Evolutionary conservation across 2,888 invertebrate species (phyloP).

Genomic region (Drosophila maculinotata): DNA sequence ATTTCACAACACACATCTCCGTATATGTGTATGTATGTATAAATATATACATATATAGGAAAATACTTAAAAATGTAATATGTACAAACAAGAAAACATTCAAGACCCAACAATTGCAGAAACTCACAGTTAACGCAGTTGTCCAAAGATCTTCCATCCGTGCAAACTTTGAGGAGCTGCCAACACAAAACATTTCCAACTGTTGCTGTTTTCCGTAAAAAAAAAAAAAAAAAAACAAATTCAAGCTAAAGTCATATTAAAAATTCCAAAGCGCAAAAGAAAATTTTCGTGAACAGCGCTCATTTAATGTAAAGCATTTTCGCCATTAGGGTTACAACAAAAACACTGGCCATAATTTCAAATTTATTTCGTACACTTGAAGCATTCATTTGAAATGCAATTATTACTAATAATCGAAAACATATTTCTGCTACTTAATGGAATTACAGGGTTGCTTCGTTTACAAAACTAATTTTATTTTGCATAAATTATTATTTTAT

Average conservation of each 20-base stretch:
- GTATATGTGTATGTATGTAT: no score
- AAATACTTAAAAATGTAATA: slow-evolving; percentile 31
- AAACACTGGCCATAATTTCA: slow-evolving; percentile 1
- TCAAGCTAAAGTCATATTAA: slow-evolving; percentile 47
- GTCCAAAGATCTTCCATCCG: slow-evolving; percentile 7
- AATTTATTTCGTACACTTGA: slow-evolving; percentile 1
- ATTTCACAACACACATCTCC: slow-evolving; percentile 40
- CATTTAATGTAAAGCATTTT: slow-evolving; percentile 48
- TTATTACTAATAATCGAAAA: not conserved
- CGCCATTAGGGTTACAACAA: slow-evolving; percentile 7
- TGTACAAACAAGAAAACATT: slow-evolving; percentile 26
- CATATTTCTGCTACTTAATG: no score
- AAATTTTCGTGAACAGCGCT: slow-evolving; percentile 41
- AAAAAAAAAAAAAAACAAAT: slow-evolving; percentile 18
- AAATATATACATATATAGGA: slow-evolving; percentile 13
- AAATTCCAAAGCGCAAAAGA: slow-evolving; percentile 39
- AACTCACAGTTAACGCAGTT: slow-evolving; percentile 30
- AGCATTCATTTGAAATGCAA: not conserved
- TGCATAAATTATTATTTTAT: no score
- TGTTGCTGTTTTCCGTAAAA: slow-evolving; percentile 13
- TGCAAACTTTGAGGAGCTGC: slow-evolving; percentile 7
- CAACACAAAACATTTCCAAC: slow-evolving; percentile 18
- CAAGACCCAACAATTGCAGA: slow-evolving; percentile 27
- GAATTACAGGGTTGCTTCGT: no score
- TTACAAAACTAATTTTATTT: no score